Percentiles rank a stretch among this genome's conserved stretches.
Evolutionary conservation across 2,888 invertebrate genomes (phyloP).

Genomic region (Allophyes oxyacanthae): DNA sequence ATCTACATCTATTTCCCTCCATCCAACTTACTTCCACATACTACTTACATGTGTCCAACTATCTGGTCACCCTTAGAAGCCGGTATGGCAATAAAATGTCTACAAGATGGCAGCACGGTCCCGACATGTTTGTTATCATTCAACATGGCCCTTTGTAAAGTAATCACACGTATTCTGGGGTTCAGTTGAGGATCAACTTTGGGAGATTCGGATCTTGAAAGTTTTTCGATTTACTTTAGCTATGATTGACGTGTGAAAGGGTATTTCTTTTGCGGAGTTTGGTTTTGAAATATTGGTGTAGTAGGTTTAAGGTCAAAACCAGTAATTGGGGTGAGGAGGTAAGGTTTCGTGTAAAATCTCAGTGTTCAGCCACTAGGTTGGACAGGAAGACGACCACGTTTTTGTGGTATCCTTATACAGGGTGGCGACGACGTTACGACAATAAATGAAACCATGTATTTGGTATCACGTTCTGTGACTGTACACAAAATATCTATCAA

Average conservation of each 20-base stretch:
- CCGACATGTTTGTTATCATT: slow-evolving; percentile 32
- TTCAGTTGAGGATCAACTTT: slow-evolving; percentile 17
- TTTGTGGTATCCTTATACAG: no score
- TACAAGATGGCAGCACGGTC: slow-evolving; percentile 3
- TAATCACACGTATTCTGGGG: slow-evolving; percentile 28
- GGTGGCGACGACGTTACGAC: no score
- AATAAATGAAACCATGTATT: no score
- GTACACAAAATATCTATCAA: no score
- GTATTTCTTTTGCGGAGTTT: slow-evolving; percentile 6
- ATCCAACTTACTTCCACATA: background rate
- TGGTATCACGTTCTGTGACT: no score
- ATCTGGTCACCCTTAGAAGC: background rate
- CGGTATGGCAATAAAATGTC: slow-evolving; percentile 25
- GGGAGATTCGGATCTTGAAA: slow-evolving; percentile 20
- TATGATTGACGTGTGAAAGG: slow-evolving; percentile 15
- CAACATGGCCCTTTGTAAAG: slow-evolving; percentile 24
- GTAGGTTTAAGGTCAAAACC: no score
- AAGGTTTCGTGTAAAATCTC: no score
- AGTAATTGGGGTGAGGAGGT: no score
- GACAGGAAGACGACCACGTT: no score
- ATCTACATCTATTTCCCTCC: slow-evolving; percentile 1
- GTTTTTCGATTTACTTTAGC: slow-evolving; percentile 19
- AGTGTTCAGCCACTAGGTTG: no score
- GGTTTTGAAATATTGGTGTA: background rate
- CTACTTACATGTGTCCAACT: background rate